Percentiles rank a stretch among this genome's conserved stretches.
phyloP scores from a whole-genome alignment of 2,888 invertebrate species.

The Brachylomia viminalis region DNA sequence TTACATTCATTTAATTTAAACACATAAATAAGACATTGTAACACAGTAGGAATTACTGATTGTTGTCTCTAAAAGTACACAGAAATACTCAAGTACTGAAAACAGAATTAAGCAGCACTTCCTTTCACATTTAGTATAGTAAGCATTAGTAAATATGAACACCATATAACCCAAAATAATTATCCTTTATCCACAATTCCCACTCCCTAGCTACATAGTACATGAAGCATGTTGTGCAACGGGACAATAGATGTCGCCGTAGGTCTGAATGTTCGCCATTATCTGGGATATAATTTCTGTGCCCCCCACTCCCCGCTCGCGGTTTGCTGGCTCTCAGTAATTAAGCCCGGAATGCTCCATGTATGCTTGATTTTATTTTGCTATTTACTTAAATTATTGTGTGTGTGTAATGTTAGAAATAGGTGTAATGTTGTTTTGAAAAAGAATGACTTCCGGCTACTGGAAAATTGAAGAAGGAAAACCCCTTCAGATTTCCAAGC shows the following conservation, averaged over 20 bases:
- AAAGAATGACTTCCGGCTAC: neutral
- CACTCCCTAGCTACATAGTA: constrained; percentile 42
- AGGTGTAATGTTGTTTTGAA: neutral
- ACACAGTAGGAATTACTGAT: neutral
- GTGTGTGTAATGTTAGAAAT: neutral
- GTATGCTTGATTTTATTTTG: constrained; percentile 55
- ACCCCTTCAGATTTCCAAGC: neutral
- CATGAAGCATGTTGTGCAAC: constrained; percentile 61
- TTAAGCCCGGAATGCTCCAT: constrained; percentile 61
- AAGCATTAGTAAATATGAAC: constrained; percentile 9
- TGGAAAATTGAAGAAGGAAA: neutral
- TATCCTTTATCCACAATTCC: constrained; percentile 33
- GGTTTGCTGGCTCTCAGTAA: constrained; percentile 67
- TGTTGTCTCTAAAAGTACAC: neutral
- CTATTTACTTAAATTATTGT: constrained; percentile 29
- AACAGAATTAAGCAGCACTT: neutral
- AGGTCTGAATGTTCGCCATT: constrained; percentile 73
- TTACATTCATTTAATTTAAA: no score
- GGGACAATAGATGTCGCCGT: constrained; percentile 77
- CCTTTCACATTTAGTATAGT: neutral
- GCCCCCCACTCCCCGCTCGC: constrained; percentile 66
- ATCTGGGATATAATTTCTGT: constrained; percentile 79
- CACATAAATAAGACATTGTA: neutral
- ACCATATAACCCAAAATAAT: constrained; percentile 43
- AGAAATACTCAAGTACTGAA: neutral